Conservation (phyloP, 2,797 vertebrate species). For the Anomalospiza imberbis region DNA sequence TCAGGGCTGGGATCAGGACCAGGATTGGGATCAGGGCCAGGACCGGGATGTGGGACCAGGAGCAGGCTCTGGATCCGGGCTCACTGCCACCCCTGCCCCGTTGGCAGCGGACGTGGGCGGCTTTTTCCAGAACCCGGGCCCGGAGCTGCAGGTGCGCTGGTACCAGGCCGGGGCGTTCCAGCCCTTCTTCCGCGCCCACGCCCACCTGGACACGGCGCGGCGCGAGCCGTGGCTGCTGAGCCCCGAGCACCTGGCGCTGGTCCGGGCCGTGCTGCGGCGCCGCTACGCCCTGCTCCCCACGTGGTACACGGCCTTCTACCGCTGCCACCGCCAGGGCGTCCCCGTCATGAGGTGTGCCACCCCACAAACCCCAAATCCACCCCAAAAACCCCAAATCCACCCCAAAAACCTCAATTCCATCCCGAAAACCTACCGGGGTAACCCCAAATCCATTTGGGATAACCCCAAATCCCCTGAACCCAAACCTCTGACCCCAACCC, state of each 20-base stretch:
- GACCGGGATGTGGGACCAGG: too few species aligned
- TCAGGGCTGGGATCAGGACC: accelerated
- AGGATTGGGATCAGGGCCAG: accelerated
- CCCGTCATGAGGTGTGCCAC: not conserved
- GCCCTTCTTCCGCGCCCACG: constrained; percentile 90
- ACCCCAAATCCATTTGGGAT: too few species aligned
- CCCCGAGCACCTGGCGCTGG: constrained; percentile 78
- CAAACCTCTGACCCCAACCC: too few species aligned
- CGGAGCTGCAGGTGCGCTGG: constrained; percentile 91
- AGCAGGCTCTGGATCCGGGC: not conserved
- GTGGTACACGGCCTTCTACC: not conserved
- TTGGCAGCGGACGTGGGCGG: not conserved
- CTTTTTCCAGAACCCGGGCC: constrained; percentile 15
- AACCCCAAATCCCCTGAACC: too few species aligned
- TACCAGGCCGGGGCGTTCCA: constrained; percentile 92
- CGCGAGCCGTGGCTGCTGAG: constrained; percentile 92
- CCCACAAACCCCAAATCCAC: too few species aligned
- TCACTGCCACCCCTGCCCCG: not conserved
- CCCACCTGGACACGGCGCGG: constrained; percentile 90
- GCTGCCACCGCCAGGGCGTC: not conserved
- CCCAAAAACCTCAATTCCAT: too few species aligned
- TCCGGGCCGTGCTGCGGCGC: constrained; percentile 81
- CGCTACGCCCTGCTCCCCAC: constrained; percentile 82
- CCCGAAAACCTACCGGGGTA: too few species aligned
- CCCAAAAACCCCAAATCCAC: too few species aligned